Conservation (phyloP, 2,888 invertebrate species). For the Apodemia mormo region DNA sequence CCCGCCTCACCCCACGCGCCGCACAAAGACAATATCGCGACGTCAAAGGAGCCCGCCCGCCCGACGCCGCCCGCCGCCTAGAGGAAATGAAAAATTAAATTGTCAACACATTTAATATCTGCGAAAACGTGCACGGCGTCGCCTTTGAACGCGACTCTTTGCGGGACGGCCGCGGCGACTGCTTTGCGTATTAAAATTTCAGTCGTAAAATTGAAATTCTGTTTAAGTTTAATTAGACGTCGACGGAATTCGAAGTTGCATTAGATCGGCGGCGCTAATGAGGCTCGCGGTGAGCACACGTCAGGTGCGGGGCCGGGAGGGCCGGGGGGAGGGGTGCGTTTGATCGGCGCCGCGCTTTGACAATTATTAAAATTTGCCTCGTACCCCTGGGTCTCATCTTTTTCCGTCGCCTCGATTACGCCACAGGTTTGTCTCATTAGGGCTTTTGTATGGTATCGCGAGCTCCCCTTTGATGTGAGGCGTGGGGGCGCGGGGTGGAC, state of each 20-base stretch:
- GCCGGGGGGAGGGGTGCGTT: constrained; percentile 53
- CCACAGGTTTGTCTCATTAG: constrained; percentile 82
- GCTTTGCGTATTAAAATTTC: constrained; percentile 79
- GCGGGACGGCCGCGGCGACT: constrained; percentile 67
- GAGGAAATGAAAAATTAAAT: constrained; percentile 83
- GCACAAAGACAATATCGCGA: constrained; percentile 82
- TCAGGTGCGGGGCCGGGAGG: constrained; percentile 54
- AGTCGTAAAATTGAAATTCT: constrained; percentile 78
- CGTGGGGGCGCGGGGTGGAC: constrained; percentile 57
- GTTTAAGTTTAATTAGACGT: constrained; percentile 78
- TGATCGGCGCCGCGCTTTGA: constrained; percentile 82
- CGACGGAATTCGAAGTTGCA: constrained; percentile 75
- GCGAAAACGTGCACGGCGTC: constrained; percentile 80
- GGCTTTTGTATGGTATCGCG: constrained; percentile 80
- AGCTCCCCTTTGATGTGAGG: constrained; percentile 73
- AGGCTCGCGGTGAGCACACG: constrained; percentile 76
- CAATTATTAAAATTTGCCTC: constrained; percentile 83
- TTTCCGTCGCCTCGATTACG: constrained; percentile 80
- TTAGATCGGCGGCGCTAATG: constrained; percentile 79
- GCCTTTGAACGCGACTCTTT: constrained; percentile 77
- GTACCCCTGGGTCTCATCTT: constrained; percentile 80
- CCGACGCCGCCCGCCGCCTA: constrained; percentile 54
- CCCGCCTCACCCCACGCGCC: constrained; percentile 75
- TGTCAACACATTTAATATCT: constrained; percentile 83
- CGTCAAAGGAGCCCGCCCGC: constrained; percentile 77